phyloP scores from a whole-genome alignment of 2,797 vertebrate species.

The Enteromius trimaculatus region DNA sequence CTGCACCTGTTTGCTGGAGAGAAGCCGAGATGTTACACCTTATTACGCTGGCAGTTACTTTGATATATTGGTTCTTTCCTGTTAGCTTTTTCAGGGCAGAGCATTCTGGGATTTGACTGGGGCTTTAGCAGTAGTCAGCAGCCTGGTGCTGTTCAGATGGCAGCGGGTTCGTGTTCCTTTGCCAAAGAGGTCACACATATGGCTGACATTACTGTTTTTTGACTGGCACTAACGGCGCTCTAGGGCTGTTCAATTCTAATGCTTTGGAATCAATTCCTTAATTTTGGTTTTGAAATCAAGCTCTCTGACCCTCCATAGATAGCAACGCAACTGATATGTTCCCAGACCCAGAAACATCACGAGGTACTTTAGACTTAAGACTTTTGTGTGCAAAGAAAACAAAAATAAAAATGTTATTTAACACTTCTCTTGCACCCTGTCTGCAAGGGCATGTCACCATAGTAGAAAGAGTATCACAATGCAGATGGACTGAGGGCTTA shows the following conservation, averaged over 20 bases:
- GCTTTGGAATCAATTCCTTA: not conserved
- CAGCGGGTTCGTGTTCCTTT: conserved; percentile 20
- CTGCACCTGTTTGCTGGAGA: conserved; percentile 49
- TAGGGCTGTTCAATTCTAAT: not conserved
- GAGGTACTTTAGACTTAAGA: too few relatives aligned
- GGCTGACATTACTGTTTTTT: conserved; percentile 49
- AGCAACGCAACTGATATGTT: too few relatives aligned
- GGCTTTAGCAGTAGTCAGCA: conserved; percentile 31
- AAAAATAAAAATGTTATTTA: too few relatives aligned
- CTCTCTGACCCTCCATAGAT: too few relatives aligned
- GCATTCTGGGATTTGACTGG: conserved; percentile 31
- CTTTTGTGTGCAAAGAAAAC: too few relatives aligned
- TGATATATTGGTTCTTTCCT: conserved; percentile 28
- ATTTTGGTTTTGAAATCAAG: too few relatives aligned
- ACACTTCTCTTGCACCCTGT: too few relatives aligned
- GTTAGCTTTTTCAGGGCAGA: conserved; percentile 34
- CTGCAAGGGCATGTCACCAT: too few relatives aligned
- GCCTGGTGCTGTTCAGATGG: conserved; percentile 12
- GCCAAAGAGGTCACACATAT: conserved; percentile 55
- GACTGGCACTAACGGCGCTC: conserved; percentile 34
- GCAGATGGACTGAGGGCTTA: too few relatives aligned
- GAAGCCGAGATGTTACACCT: conserved; percentile 34
- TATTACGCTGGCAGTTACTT: conserved; percentile 22
- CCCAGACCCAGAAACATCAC: too few relatives aligned
- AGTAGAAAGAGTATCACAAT: too few relatives aligned